phyloP scores from a whole-genome alignment of 2,797 vertebrate species.

The Scolopax rusticola region DNA sequence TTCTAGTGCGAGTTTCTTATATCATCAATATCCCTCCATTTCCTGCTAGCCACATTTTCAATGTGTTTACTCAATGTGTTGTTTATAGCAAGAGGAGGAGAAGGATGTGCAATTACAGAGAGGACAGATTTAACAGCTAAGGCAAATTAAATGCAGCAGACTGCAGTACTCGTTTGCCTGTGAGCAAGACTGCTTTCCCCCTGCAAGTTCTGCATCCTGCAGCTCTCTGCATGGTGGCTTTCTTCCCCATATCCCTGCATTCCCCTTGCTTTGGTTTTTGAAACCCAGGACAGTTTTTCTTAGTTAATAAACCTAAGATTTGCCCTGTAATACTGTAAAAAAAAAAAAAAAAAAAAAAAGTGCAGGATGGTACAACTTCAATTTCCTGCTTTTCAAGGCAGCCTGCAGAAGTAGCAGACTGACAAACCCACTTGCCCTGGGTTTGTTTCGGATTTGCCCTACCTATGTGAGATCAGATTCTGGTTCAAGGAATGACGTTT shows the following conservation, averaged over 20 bases:
- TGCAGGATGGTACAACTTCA: not conserved
- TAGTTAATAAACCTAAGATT: not conserved
- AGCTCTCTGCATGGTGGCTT: not conserved
- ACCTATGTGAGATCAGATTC: not conserved
- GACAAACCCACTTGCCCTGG: not conserved
- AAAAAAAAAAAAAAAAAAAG: not conserved
- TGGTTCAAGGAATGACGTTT: not conserved
- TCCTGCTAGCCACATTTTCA: not conserved
- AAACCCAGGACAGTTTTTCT: not conserved
- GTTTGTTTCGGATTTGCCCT: not conserved
- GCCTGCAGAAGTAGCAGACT: not conserved
- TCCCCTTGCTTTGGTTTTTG: not conserved
- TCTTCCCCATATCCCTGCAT: not conserved
- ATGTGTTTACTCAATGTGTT: not conserved
- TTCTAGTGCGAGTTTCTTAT: not conserved
- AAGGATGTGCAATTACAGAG: not conserved
- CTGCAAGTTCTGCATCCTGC: not conserved
- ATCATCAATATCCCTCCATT: fast-evolving
- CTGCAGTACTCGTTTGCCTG: not conserved
- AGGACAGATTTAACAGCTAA: not conserved
- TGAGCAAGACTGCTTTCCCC: not conserved
- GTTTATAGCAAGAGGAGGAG: not conserved
- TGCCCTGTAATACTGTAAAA: not conserved
- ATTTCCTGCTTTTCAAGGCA: not conserved
- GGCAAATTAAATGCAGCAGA: not conserved